Percentiles rank a stretch among this genome's conserved stretches.
Conservation (phyloP, 2,797 vertebrate species). For the Smutsia gigantea region DNA sequence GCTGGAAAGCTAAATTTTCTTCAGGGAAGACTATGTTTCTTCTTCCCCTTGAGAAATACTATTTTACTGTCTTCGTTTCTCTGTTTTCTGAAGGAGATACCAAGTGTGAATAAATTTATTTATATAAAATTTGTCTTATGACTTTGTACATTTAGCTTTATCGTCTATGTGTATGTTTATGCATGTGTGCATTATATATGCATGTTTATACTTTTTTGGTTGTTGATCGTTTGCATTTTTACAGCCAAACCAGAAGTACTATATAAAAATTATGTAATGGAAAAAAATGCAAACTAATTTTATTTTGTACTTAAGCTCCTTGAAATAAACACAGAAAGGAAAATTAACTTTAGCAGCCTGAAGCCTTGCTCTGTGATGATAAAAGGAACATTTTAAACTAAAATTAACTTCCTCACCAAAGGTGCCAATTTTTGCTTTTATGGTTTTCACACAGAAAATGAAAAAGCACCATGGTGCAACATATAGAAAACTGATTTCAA, state of each 20-base stretch:
- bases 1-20: neutral
- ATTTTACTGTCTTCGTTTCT: neutral
- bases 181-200: neutral
- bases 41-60: neutral
- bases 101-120: neutral
- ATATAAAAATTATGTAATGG: neutral
- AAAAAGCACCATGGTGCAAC: neutral
- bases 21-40: neutral
- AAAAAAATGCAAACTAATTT: neutral
- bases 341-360: neutral
- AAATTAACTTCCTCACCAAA: constrained; percentile 58
- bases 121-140: neutral
- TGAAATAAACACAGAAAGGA: constrained; percentile 2
- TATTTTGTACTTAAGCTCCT: neutral
- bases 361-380: neutral
- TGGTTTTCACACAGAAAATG: neutral
- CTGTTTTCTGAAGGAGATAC: neutral
- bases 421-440: constrained; percentile 8
- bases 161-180: neutral
- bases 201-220: neutral
- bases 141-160: neutral
- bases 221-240: neutral
- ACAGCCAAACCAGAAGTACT: neutral
- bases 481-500: neutral
- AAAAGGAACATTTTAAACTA: constrained; percentile 25